Percentiles rank a stretch among this genome's conserved stretches.
Evolutionary conservation across 1,140 invertebrate genomes (phyloP).

Genomic region (Tetramorium parvispinum): DNA sequence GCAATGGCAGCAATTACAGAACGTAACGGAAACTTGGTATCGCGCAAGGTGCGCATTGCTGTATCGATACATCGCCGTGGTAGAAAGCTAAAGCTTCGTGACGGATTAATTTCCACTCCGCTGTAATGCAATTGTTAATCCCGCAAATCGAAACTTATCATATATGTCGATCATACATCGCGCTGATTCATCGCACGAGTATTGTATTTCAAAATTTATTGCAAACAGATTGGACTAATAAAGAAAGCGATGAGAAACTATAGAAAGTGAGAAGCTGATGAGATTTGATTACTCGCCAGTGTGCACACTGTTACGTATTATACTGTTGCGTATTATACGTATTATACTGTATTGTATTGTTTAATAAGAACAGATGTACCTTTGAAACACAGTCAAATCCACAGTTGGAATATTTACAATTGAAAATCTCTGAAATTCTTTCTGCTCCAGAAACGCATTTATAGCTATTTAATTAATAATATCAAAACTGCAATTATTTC

Average conservation of each 20-base stretch:
- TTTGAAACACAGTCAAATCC: not conserved
- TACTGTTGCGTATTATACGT: too few species aligned
- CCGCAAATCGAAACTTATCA: conserved; percentile 1
- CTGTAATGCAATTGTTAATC: not conserved
- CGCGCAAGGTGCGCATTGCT: not conserved
- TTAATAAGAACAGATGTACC: not conserved
- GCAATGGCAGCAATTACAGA: conserved; percentile 16
- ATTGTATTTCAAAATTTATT: not conserved
- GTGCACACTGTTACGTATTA: not conserved
- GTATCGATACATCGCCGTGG: not conserved
- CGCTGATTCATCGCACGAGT: not conserved
- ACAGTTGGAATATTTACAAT: not conserved
- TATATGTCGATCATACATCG: not conserved
- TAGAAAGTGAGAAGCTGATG: conserved; percentile 28
- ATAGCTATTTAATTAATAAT: not conserved
- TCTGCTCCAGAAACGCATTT: not conserved
- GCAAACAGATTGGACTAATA: conserved; percentile 16
- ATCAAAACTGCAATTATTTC: not conserved
- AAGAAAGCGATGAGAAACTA: conserved; percentile 8
- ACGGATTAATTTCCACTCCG: conserved; percentile 11
- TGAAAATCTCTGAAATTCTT: not conserved
- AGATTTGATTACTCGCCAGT: not conserved
- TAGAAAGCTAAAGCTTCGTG: not conserved
- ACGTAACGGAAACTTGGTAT: not conserved
- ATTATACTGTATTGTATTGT: not conserved